Conservation (phyloP, 2,888 invertebrate species). For the Liodrosophila aerea region DNA sequence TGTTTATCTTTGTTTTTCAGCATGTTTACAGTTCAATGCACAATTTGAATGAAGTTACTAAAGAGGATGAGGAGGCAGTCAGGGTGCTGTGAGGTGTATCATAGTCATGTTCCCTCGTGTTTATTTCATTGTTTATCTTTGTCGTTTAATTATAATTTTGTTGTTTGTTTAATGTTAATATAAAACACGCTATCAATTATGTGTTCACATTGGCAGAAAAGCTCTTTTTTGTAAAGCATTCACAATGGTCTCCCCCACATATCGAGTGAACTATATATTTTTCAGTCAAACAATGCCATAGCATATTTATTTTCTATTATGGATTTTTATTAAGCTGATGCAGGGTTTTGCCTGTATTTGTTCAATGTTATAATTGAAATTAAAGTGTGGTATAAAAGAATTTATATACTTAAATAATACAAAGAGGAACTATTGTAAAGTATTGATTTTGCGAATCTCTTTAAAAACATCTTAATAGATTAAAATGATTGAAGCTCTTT, state of each 20-base stretch:
- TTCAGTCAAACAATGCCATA: constrained; percentile 22
- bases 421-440: too few relatives aligned
- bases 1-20: constrained; percentile 61
- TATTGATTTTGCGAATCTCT: too few relatives aligned
- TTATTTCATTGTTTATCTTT: constrained; percentile 49
- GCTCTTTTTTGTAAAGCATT: constrained; percentile 4
- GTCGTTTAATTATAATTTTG: constrained; percentile 49
- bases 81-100: neutral
- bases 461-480: too few relatives aligned
- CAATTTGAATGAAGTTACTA: constrained; percentile 39
- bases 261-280: neutral
- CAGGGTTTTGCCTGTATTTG: constrained; percentile 29
- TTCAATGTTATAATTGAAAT: constrained; percentile 16
- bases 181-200: constrained; percentile 52
- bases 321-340: constrained; percentile 32
- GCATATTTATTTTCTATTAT: constrained; percentile 39
- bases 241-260: constrained; percentile 5
- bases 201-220: constrained; percentile 9
- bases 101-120: constrained; percentile 4
- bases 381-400: too few relatives aligned
- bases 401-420: too few relatives aligned
- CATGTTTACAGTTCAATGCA: constrained; percentile 50
- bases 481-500: too few relatives aligned
- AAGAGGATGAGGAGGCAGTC: constrained; percentile 2
- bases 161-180: constrained; percentile 66